phyloP scores from a whole-genome alignment of 64 coral and sea anemone genomes.

The Actinia equina region DNA sequence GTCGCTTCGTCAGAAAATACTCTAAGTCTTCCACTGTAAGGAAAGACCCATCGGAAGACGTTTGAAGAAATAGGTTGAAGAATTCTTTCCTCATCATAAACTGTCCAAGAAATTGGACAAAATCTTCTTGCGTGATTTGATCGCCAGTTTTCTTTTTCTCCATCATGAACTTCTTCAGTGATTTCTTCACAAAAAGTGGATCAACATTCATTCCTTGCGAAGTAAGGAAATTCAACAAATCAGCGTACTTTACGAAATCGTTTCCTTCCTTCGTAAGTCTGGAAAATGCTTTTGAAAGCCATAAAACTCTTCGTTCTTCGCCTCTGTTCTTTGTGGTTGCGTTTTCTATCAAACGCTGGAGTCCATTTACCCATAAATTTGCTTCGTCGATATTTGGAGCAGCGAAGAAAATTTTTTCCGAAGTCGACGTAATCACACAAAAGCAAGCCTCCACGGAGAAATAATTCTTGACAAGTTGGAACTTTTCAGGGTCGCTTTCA shows the following conservation, averaged over 20 bases:
- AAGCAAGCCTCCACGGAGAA: background rate
- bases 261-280: constrained; percentile 15
- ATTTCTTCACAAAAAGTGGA: constrained; percentile 13
- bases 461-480: background rate
- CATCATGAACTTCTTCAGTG: background rate
- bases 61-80: constrained; percentile 22
- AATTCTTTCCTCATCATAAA: constrained; percentile 27
- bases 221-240: constrained; percentile 20
- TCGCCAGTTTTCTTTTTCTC: background rate
- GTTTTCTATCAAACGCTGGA: constrained; percentile 32
- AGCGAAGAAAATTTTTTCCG: background rate
- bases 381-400: constrained; percentile 10
- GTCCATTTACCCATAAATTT: constrained; percentile 36
- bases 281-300: constrained; percentile 33
- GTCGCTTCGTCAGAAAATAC: constrained; percentile 34
- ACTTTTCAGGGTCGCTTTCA: background rate
- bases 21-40: constrained; percentile 44
- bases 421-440: background rate
- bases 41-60: constrained; percentile 33
- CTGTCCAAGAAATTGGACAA: constrained; percentile 18
- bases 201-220: background rate
- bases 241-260: constrained; percentile 1
- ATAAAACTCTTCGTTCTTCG: constrained; percentile 26
- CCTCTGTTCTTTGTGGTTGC: background rate
- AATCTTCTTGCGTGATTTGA: constrained; percentile 37